phyloP scores from a whole-genome alignment of 2,113 vertebrate genomes.

The Euleptes europaea region DNA sequence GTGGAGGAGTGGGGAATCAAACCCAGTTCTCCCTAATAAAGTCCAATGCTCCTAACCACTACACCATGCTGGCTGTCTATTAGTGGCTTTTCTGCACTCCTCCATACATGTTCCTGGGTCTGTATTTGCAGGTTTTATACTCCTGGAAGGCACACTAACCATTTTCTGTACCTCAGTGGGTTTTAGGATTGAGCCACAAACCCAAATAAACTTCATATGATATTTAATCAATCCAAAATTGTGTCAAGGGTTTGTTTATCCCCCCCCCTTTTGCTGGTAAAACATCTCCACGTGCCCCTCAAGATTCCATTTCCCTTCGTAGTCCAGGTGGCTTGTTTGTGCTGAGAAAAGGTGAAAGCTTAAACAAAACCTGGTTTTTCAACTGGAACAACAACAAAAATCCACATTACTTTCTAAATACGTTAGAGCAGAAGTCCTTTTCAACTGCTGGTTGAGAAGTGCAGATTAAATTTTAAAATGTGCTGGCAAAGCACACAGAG shows the following conservation, averaged over 20 bases:
- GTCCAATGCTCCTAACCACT: no score
- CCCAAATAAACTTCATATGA: conserved; percentile 39
- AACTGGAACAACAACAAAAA: conserved; percentile 35
- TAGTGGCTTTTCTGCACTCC: no score
- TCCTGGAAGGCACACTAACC: conserved; percentile 28
- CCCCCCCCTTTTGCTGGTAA: not conserved
- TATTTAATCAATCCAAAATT: conserved; percentile 58
- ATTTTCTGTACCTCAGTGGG: conserved; percentile 25
- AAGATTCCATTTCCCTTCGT: conserved; percentile 16
- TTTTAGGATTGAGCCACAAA: conserved; percentile 48
- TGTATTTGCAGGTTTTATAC: not conserved
- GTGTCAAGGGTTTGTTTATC: not conserved
- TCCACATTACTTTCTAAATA: conserved; percentile 54
- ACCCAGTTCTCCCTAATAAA: no score
- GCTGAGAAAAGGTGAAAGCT: conserved; percentile 43
- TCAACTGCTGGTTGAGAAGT: conserved; percentile 21
- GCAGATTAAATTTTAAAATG: conserved; percentile 29
- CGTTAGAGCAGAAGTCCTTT: conserved; percentile 26
- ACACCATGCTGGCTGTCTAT: no score
- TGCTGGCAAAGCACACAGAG: conserved; percentile 40
- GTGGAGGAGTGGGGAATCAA: no score
- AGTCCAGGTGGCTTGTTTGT: conserved; percentile 24
- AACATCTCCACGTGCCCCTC: conserved; percentile 19
- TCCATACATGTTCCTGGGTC: not conserved
- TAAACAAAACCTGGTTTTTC: conserved; percentile 51